These are phyloP conservation scores for Climacteris rufus DNA, from an alignment of 2,113 vertebrate species.

Conservation along the genomic window DNA sequence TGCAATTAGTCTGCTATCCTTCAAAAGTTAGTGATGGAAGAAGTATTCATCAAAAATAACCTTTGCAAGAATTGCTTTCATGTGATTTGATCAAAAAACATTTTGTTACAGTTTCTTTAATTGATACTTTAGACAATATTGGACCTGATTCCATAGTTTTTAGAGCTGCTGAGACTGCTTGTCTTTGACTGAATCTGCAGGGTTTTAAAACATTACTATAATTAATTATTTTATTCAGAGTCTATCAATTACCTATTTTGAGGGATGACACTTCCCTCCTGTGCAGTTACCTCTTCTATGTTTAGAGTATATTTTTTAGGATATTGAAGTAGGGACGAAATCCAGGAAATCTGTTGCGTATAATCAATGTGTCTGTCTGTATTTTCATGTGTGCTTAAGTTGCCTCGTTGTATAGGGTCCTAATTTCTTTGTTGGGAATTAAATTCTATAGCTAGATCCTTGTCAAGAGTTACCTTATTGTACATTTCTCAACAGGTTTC, in stretches of 20 bases:
- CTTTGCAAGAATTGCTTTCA: not conserved
- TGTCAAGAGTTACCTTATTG: not conserved
- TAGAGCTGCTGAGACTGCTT: not conserved
- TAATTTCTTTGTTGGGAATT: not conserved
- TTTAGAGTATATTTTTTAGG: not conserved
- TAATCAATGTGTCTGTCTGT: not conserved
- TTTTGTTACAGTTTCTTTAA: not conserved
- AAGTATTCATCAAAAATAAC: not conserved
- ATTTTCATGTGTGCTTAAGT: not conserved
- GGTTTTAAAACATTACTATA: not conserved
- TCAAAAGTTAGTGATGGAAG: not conserved
- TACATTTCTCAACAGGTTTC: not conserved
- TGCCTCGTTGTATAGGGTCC: not conserved
- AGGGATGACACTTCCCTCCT: not conserved
- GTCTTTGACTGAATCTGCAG: not conserved
- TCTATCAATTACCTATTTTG: not conserved
- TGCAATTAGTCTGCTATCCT: not conserved
- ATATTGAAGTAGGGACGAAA: not conserved
- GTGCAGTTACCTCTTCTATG: not conserved
- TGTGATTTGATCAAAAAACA: rapidly evolving
- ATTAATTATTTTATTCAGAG: not conserved
- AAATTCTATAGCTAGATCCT: not conserved
- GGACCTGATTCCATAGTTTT: not conserved
- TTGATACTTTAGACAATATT: not conserved
- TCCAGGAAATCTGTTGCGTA: not conserved